Conservation (phyloP, 2,797 vertebrate genomes). For the Tiaroga cobitis region DNA sequence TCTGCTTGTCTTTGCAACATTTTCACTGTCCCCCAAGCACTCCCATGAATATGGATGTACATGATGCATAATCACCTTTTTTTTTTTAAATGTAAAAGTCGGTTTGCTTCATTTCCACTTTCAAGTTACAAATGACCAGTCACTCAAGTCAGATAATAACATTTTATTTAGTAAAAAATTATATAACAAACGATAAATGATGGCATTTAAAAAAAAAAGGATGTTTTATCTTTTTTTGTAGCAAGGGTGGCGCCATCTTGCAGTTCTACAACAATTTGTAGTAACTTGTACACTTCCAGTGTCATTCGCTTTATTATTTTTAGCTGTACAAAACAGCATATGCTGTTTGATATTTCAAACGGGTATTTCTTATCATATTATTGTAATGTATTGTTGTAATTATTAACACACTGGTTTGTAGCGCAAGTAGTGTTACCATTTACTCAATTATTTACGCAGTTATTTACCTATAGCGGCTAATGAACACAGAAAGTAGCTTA, state of each 20-base stretch:
- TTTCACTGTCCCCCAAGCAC: neutral
- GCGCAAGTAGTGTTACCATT: neutral
- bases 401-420: neutral
- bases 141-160: neutral
- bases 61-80: neutral
- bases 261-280: neutral
- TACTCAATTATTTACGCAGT: neutral
- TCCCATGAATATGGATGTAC: no score
- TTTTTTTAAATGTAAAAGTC: neutral
- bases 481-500: neutral
- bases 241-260: neutral
- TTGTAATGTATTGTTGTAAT: neutral
- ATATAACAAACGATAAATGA: neutral
- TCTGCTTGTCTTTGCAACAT: neutral
- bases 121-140: neutral
- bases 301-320: neutral
- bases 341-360: neutral
- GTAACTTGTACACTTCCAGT: neutral
- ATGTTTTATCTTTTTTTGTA: neutral
- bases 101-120: no score
- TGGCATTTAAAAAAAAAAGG: neutral
- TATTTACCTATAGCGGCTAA: neutral
- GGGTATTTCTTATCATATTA: neutral
- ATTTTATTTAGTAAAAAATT: neutral
- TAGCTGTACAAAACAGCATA: neutral